Evolutionary conservation across 2,797 vertebrate genomes (phyloP).

Genomic region (Petrocephalus sullivani): DNA sequence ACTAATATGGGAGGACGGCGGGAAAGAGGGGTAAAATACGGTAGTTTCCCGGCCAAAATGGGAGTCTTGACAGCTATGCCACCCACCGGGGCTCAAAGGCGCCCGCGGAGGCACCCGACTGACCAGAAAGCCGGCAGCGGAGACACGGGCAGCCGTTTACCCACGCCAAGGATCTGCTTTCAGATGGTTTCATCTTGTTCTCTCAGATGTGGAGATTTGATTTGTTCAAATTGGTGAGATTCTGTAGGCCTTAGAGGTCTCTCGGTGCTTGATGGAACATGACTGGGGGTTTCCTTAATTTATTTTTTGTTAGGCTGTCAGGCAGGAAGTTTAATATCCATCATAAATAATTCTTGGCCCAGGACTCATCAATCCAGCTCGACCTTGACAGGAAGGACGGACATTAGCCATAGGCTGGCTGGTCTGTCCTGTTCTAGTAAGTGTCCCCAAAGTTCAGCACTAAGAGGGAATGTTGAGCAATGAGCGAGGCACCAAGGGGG

Average conservation of each 20-base stretch:
- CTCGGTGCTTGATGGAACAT: background rate
- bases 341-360: background rate
- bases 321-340: background rate
- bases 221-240: background rate
- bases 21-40: too few relatives aligned
- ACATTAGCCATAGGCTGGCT: background rate
- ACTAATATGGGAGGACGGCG: too few relatives aligned
- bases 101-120: background rate
- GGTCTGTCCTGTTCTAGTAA: background rate
- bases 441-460: background rate
- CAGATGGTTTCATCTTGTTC: background rate
- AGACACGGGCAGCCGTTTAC: background rate
- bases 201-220: background rate
- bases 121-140: background rate
- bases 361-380: background rate
- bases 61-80: too few relatives aligned
- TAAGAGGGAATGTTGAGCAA: background rate
- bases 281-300: background rate
- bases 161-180: background rate
- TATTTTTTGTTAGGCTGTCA: background rate
- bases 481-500: background rate
- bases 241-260: background rate
- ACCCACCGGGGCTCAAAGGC: background rate
- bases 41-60: too few relatives aligned
- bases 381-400: background rate